phyloP scores from a whole-genome alignment of 2,113 vertebrate genomes.

The Rhombomys opimus region DNA sequence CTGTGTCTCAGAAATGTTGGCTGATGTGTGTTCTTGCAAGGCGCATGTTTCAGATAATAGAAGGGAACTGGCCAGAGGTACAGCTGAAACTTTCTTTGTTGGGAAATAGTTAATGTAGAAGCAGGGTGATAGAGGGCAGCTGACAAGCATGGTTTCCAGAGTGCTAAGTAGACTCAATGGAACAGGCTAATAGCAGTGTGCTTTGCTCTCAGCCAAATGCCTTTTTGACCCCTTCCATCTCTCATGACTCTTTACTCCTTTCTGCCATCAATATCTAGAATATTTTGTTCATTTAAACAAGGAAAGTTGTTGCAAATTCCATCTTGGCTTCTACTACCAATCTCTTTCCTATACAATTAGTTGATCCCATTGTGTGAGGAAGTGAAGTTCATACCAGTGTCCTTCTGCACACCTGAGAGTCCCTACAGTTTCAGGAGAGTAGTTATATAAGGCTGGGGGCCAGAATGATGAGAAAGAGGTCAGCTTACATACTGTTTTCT shows the following conservation, averaged over 20 bases:
- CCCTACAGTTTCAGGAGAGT: background rate
- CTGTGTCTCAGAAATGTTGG: constrained; percentile 34
- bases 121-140: constrained; percentile 29
- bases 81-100: constrained; percentile 3
- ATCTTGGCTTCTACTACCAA: background rate
- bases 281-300: constrained; percentile 41
- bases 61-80: background rate
- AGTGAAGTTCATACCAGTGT: background rate
- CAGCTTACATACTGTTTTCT: constrained; percentile 36
- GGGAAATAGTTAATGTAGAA: constrained; percentile 77
- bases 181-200: constrained; percentile 77
- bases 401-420: background rate
- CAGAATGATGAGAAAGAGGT: constrained; percentile 22
- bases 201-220: constrained; percentile 42
- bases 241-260: background rate
- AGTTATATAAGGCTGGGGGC: background rate
- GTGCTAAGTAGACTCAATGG: constrained; percentile 70
- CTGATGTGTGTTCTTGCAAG: background rate
- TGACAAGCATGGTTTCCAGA: constrained; percentile 81
- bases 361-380: constrained; percentile 6
- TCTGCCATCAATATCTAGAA: constrained; percentile 25
- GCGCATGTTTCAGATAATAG: constrained; percentile 5
- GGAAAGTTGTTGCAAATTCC: constrained; percentile 52
- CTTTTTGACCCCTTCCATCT: constrained; percentile 35
- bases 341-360: background rate